Evolutionary conservation across 2,797 vertebrate genomes (phyloP), one percentile per base, ranked within the genome.

Genomic region (Momotus momota): DNA sequence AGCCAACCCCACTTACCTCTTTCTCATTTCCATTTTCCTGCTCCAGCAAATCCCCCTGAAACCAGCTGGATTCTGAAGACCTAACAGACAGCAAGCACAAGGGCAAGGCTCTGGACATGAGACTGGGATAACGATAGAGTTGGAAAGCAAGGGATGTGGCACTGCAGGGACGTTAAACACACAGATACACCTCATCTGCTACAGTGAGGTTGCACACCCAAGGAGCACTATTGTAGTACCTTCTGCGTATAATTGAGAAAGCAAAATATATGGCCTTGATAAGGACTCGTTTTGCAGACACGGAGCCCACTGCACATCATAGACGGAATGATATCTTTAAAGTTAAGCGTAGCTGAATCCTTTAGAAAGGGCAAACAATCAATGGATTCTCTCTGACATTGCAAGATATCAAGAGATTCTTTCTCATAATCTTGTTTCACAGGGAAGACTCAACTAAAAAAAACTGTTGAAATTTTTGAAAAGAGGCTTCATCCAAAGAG

Each of bases 281-380:
- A 38, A 35, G 67, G 58, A 20, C 31, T 62, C 26, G 5, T 35
- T 35, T 35, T 35, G 35, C 33, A 48, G 25, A 33, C 33, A 38
- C 15, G 35, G 40, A 73, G 12, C 26, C 40, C 38, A 7, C 2
- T 20, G 46, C 52, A 20, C 16, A 4, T 52, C 0, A 0, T 14
- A 40, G 33, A 14, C 17, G 27, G 40, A 66, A 15, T 16, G 7
- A 22, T 35, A 26, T 14, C 10, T 52, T 6, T 18, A 18, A 35
- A 58, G 22, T 64, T 46, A 58, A 85, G 52, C 81, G 29, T 11
- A 57, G 4, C 7, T 69, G 22, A 9, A 55, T 69, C 55, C 46
- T 62, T 80, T 52, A 65, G 33, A 82, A 81, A 20, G 6, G 14
- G 38, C n/a, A 25, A 64, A 73, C 7, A 35, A 17, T 31, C 0